Conservation (phyloP, 2,113 vertebrate genomes). For the Entelurus aequoreus region DNA sequence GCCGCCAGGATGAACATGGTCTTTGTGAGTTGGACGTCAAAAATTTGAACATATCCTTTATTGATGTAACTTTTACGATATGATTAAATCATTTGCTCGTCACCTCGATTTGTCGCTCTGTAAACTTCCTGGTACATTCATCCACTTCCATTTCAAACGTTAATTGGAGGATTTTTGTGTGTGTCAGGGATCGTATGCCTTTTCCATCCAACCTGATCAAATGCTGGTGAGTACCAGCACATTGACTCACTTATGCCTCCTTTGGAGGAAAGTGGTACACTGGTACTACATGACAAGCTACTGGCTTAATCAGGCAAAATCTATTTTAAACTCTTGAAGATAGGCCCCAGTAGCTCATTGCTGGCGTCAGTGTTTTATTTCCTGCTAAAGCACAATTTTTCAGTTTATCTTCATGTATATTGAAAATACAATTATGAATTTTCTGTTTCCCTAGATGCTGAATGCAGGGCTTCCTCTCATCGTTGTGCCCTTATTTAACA, state of each 20-base stretch:
- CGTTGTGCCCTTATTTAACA: conserved; percentile 91
- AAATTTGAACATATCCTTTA: too few relatives aligned
- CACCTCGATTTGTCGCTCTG: too few relatives aligned
- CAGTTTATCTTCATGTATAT: conserved; percentile 1
- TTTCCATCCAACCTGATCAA: conserved; percentile 88
- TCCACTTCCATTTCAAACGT: too few relatives aligned
- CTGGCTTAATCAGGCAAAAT: too few relatives aligned
- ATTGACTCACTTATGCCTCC: not conserved
- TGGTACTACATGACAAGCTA: not conserved
- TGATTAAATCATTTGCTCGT: too few relatives aligned
- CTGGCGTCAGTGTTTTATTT: too few relatives aligned
- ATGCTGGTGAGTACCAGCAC: conserved; percentile 79
- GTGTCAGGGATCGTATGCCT: conserved; percentile 71
- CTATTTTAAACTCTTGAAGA: too few relatives aligned
- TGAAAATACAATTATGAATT: conserved; percentile 6
- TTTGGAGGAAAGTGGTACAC: not conserved
- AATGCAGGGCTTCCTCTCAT: conserved; percentile 92
- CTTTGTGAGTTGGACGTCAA: conserved; percentile 76
- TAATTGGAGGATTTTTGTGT: conserved; percentile 6
- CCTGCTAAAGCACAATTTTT: not conserved
- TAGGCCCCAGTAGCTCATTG: too few relatives aligned
- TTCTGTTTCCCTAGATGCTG: conserved; percentile 75
- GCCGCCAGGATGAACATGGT: conserved; percentile 91
- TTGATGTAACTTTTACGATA: too few relatives aligned
- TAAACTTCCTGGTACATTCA: too few relatives aligned